Evolutionary conservation across 2,113 vertebrate species (phyloP).

Genomic region (Amazona vittata): DNA sequence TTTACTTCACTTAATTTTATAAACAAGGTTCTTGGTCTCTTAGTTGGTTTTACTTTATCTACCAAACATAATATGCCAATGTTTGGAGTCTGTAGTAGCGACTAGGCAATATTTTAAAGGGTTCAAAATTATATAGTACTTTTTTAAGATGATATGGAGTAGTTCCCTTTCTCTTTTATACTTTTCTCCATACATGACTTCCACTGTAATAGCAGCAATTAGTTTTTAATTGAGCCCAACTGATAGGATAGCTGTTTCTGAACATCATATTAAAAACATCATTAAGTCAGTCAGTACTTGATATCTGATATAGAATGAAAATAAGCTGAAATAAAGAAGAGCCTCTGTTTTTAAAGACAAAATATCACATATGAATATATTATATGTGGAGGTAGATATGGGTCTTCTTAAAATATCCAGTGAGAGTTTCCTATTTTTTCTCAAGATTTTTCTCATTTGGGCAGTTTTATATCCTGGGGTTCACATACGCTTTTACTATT

Average conservation of each 20-base stretch:
- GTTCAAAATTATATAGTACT: not conserved
- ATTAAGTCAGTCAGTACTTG: not conserved
- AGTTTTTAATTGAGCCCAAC: not conserved
- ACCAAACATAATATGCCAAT: not conserved
- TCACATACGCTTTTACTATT: not conserved
- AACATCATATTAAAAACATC: not conserved
- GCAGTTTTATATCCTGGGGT: not conserved
- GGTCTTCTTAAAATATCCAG: not conserved
- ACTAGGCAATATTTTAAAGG: not conserved
- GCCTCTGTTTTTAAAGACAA: not conserved
- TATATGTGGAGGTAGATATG: not conserved
- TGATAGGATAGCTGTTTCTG: not conserved
- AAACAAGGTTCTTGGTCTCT: not conserved
- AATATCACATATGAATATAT: not conserved
- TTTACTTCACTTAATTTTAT: not conserved
- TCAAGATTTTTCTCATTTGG: not conserved
- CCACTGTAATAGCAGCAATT: not conserved
- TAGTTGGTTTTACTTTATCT: not conserved
- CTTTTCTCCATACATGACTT: not conserved
- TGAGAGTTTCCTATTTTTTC: not conserved
- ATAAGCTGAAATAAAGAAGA: not conserved
- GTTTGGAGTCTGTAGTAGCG: not conserved
- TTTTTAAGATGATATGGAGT: not conserved
- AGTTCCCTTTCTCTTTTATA: not conserved
- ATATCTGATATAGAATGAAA: not conserved